Conservation (phyloP, 2,113 vertebrate species). For the Furnarius figulus region DNA sequence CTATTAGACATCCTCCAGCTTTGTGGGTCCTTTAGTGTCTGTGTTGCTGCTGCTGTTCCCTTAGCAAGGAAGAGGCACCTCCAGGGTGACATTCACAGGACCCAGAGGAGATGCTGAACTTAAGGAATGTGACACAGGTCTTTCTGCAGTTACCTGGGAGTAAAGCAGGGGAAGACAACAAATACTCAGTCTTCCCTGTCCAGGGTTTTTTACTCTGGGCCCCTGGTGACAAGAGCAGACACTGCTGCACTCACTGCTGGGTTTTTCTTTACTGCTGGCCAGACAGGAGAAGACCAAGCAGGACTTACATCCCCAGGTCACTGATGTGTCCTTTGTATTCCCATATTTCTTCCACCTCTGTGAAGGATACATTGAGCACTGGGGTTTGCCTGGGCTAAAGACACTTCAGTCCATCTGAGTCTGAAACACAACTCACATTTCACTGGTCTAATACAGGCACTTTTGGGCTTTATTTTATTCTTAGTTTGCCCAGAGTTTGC, state of each 20-base stretch:
- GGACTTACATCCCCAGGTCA: background rate
- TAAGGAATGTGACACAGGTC: background rate
- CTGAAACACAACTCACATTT: background rate
- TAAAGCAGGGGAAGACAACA: background rate
- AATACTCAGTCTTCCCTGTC: background rate
- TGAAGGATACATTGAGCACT: background rate
- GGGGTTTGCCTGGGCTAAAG: background rate
- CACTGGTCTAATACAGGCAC: background rate
- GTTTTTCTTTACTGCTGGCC: background rate
- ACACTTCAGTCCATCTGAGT: background rate
- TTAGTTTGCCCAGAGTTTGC: background rate
- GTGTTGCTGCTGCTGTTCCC: background rate
- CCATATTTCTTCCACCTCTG: background rate
- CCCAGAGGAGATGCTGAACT: background rate
- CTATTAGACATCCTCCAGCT: background rate
- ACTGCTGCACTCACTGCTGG: background rate
- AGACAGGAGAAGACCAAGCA: background rate
- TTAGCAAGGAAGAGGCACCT: background rate
- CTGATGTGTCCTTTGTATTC: background rate
- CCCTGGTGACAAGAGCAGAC: fast-evolving
- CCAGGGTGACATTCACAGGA: background rate
- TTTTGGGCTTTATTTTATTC: background rate
- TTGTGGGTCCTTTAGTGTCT: background rate
- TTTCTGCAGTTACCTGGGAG: background rate
- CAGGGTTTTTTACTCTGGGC: background rate